These are phyloP conservation scores for Drosophila infuscata DNA, from an alignment of 2,888 invertebrate species.

Conservation along the genomic window DNA sequence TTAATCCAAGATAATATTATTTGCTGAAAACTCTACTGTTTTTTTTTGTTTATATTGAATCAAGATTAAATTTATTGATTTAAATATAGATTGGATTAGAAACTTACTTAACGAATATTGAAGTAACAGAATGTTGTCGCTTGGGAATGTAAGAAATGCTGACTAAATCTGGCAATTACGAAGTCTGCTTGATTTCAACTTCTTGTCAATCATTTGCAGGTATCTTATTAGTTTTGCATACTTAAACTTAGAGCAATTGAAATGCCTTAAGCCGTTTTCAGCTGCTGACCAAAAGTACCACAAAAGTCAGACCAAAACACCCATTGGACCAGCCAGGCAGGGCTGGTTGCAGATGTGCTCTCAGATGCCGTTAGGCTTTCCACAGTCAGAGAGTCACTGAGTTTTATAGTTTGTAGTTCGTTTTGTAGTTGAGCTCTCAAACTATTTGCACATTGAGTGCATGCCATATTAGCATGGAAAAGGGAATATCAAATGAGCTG, in stretches of 20 bases:
- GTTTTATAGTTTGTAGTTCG: slow-evolving; percentile 11
- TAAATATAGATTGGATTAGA: no score
- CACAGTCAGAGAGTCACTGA: neutral
- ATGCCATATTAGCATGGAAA: slow-evolving; percentile 78
- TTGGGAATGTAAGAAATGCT: neutral
- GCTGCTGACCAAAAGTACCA: slow-evolving; percentile 14
- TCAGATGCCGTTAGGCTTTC: slow-evolving; percentile 32
- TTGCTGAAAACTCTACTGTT: neutral
- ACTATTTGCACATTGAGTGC: slow-evolving; percentile 81
- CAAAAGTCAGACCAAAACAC: slow-evolving; percentile 14
- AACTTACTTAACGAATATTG: neutral
- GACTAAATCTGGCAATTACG: neutral
- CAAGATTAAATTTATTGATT: no score
- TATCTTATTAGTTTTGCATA: neutral
- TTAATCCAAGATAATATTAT: neutral
- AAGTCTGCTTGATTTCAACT: neutral
- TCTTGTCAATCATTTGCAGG: neutral
- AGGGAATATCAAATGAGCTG: slow-evolving; percentile 78
- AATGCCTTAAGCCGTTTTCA: neutral
- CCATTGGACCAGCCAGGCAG: neutral
- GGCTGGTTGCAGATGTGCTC: slow-evolving; percentile 5
- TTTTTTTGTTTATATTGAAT: neutral
- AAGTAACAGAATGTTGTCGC: neutral
- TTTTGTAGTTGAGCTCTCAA: slow-evolving; percentile 66
- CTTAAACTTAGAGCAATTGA: neutral